Evolutionary conservation across 2,888 invertebrate genomes (phyloP), one percentile per base, ranked within the genome.

Genomic region (Agonopterix alstromeriana): DNA sequence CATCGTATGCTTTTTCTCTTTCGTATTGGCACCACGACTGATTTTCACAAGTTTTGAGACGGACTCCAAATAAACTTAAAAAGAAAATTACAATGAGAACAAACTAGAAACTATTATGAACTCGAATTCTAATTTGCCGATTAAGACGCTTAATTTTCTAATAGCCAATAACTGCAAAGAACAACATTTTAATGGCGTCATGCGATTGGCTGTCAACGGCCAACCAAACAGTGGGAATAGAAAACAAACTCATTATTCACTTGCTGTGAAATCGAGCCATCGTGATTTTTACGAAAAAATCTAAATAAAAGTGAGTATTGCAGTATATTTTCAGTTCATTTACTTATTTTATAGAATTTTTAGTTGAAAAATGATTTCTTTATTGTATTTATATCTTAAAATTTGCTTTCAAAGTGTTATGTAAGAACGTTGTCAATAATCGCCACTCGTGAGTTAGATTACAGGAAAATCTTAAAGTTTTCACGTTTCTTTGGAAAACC

Each of bases 401-500:
- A 46, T 43, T 49, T 42, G 12, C 17, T 5, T 9, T 14, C 35
- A 50, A 56, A 56, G 50, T 65, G 63, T 70, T 70, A 70, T 70
- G 67, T 70, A 71, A 71, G 67, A 60, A 57, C 51, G 57, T 52
- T 57, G 60, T 54, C 57, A 57, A 53, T 50, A 51, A 8, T 36
- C 17, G 10, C 7, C 10, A 14, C 43, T 43, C 27, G 8, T 14
- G 43, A 14, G 27, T 17, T n/a, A 17, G 43, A 17, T 17, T 3
- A 43, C 10, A 11, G 10, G 27, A 43, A 43, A 43, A 5, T 43
- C 8, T 12, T 4, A n/a, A 10, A 27, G 2, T 43, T 43, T 43
- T 27, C 43, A 43, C 11, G 11, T 11, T 11, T 42, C 8, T 8
- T n/a, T 42, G 3, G 11, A 42, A 11, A 11, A n/a, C 3, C n/a